A percentile compares a stretch with the other conserved stretches of the same genome.
phyloP scores from a whole-genome alignment of 2,797 vertebrate species.

The Gadopsis marmoratus region DNA sequence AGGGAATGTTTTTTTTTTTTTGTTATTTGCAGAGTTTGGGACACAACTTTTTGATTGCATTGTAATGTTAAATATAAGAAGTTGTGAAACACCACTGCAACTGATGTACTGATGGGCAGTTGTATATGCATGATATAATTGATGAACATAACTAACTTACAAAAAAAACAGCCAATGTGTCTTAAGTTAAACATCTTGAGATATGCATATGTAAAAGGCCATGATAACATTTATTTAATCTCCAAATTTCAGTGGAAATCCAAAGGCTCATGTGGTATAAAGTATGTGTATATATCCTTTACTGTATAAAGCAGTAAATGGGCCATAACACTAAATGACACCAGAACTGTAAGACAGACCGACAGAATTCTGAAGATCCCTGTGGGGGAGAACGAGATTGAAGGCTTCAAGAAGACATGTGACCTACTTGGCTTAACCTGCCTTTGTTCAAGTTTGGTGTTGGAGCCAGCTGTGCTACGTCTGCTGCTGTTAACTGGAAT shows the following conservation, averaged over 20 bases:
- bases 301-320: constrained; percentile 9
- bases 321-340: constrained; percentile 46
- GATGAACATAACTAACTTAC: not conserved
- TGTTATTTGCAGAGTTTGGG: not conserved
- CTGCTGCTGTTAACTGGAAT: constrained; percentile 81
- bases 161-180: not conserved
- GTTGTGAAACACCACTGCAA: not conserved
- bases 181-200: not conserved
- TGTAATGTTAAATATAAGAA: not conserved
- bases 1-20: not conserved
- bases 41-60: not conserved
- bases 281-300: not conserved
- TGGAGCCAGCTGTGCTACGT: constrained; percentile 78
- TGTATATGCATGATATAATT: too few species aligned
- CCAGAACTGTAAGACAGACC: constrained; percentile 26
- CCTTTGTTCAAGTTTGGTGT: constrained; percentile 80
- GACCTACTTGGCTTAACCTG: constrained; percentile 79
- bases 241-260: not conserved
- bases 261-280: not conserved
- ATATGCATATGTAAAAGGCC: not conserved
- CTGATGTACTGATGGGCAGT: not conserved
- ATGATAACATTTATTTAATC: not conserved
- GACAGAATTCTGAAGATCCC: constrained; percentile 46
- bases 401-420: constrained; percentile 63
- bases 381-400: constrained; percentile 20